Conservation (phyloP, 2,888 invertebrate genomes). For the Sisyra terminalis region DNA sequence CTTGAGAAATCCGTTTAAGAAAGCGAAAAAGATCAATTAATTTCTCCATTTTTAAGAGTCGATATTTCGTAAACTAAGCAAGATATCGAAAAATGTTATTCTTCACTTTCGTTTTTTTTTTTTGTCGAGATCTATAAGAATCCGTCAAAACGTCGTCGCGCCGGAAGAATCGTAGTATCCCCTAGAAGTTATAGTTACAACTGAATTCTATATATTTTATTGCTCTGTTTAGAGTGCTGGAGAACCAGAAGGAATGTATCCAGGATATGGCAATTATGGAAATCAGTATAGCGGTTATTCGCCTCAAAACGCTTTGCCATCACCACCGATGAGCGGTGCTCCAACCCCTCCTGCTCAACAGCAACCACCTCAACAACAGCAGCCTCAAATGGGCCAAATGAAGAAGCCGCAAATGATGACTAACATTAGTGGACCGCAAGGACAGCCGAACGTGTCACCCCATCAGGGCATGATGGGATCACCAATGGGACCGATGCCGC, state of each 20-base stretch:
- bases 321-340: constrained; percentile 27
- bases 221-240: constrained; percentile 26
- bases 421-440: constrained; percentile 24
- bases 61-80: no score
- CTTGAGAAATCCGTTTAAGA: no score
- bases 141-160: no score
- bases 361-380: constrained; percentile 14
- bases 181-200: no score
- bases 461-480: constrained; percentile 30
- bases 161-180: no score
- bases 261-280: constrained; percentile 27
- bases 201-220: no score
- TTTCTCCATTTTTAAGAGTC: no score
- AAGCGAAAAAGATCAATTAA: no score
- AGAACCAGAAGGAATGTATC: constrained; percentile 30
- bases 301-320: constrained; percentile 28
- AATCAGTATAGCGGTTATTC: constrained; percentile 28
- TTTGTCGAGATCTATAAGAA: no score
- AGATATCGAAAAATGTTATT: no score
- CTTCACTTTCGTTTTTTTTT: no score
- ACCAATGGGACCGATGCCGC: constrained; percentile 23
- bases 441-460: constrained; percentile 19
- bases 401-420: constrained; percentile 29
- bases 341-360: constrained; percentile 23
- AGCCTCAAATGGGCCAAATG: constrained; percentile 20